Evolutionary conservation across 2,888 invertebrate genomes (phyloP).

Genomic region (Oxycera nigricornis): DNA sequence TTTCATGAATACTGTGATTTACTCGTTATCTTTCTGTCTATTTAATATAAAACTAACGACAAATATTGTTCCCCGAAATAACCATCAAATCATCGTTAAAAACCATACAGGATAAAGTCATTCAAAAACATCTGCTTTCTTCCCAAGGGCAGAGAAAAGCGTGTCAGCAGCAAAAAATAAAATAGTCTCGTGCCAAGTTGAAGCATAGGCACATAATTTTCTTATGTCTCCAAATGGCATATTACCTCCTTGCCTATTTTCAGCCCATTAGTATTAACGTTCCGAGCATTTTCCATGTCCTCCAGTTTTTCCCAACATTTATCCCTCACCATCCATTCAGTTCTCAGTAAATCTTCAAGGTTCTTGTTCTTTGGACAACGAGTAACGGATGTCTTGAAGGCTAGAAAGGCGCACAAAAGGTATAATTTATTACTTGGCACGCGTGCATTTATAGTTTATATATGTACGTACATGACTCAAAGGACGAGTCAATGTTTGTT

Average conservation of each 20-base stretch:
- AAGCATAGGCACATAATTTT: not conserved
- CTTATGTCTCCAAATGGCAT: not conserved
- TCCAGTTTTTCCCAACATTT: not conserved
- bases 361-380: not conserved
- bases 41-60: no score
- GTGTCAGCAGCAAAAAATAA: no score
- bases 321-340: not conserved
- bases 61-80: no score
- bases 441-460: constrained; percentile 3
- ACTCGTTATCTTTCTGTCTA: no score
- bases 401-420: constrained; percentile 10
- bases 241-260: constrained; percentile 5
- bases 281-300: not conserved
- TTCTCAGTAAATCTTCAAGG: not conserved
- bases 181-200: not conserved
- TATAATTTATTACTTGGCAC: constrained; percentile 39
- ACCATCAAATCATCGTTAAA: no score
- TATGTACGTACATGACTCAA: not conserved
- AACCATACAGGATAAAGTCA: no score
- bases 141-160: no score
- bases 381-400: not conserved
- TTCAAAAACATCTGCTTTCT: no score
- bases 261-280: constrained; percentile 22
- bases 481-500: constrained; percentile 14
- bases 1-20: no score